These are phyloP conservation scores for Synodontis membranacea DNA, from an alignment of 2,113 vertebrate genomes.

Conservation along the genomic window DNA sequence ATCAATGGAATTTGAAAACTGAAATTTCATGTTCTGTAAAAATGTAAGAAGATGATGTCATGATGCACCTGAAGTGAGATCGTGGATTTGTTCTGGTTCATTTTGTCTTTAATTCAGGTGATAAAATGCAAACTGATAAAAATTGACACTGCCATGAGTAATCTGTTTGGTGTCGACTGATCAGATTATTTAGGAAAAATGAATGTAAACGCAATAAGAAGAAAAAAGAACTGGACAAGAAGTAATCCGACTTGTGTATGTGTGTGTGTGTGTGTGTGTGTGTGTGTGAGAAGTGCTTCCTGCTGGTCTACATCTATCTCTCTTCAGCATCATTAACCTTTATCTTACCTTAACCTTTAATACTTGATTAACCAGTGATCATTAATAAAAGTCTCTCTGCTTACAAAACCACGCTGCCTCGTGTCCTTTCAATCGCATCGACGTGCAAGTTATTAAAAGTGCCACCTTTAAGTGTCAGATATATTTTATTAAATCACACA, in stretches of 20 bases:
- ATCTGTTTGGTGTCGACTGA: neutral
- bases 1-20: no score
- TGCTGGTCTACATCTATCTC: constrained; percentile 1
- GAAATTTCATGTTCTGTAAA: no score
- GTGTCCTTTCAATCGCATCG: neutral
- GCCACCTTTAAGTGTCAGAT: neutral
- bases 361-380: constrained; percentile 12
- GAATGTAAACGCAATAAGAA: neutral
- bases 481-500: neutral
- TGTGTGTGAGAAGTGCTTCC: neutral
- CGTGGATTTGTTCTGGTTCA: no score
- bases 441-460: neutral
- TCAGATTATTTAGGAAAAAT: neutral
- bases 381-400: constrained; percentile 28
- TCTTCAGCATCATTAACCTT: neutral
- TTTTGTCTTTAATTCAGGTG: no score
- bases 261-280: neutral
- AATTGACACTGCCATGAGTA: neutral
- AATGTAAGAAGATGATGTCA: no score
- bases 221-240: neutral
- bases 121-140: no score
- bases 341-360: no score
- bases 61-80: no score
- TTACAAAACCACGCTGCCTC: neutral
- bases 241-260: neutral